Evolutionary conservation across 2,888 invertebrate species (phyloP), one percentile per base, ranked within the genome.

Genomic region (Alcis repandata): DNA sequence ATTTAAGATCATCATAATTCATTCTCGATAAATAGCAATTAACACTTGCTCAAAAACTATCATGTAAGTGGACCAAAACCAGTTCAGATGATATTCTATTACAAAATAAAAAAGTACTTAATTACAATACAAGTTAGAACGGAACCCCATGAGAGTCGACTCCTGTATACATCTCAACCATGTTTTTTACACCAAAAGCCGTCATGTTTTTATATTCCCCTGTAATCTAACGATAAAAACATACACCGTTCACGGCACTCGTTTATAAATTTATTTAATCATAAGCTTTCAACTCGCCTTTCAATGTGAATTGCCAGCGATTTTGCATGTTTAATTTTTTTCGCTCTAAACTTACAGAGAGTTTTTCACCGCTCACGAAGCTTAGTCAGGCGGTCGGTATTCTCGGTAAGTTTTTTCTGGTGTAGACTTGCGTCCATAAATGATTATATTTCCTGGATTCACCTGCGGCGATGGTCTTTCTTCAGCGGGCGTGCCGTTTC

Each of bases 271-370:
- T 72, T 79, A 82, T 86, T 85, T 88, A 89, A 90, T 88, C 83
- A 85, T 84, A 84, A 85, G 85, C 89, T 89, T 89, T 89, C 86
- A 86, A 85, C 82, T 79, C 73, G 75, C 81, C 84, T 88, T 86
- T 89, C 85, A 85, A 86, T 84, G 76, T 78, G 81, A 83, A 84
- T 86, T 82, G 81, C 82, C 77, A 74, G 72, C 79, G 70, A 82
- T 85, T 85, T 86, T 82, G 85, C 84, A 83, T 85, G 84, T 87
- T 80, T 75, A 78, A 76, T 76, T 82, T 79, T 83, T 86, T 84
- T 82, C 82, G 74, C 77, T 57, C 59, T 68, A 68, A 79, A 85
- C 85, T 85, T 83, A 83, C 77, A 73, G 79, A 75, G 66, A 66
- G 73, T 84, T 83, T 81, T 83, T 80, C 76, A 74, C 74, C 68